A percentile compares a stretch with the other conserved stretches of the same genome.
These are phyloP conservation scores for Elysia chlorotica DNA, from an alignment of 1,140 invertebrate species.

Conservation along the genomic window DNA sequence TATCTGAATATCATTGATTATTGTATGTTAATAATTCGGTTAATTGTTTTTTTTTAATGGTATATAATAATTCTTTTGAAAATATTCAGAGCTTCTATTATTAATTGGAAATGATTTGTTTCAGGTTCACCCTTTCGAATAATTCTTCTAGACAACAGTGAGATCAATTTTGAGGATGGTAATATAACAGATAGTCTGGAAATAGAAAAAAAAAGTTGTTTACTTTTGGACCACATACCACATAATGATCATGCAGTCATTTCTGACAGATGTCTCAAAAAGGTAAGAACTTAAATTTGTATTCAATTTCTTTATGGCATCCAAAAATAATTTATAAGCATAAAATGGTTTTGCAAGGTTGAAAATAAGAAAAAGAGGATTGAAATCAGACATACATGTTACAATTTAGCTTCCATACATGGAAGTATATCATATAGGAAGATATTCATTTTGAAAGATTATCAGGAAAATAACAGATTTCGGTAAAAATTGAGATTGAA, in stretches of 20 bases:
- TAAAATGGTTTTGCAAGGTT: not conserved
- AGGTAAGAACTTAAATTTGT: slow-evolving; percentile 10
- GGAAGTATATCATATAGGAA: not conserved
- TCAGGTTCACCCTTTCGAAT: slow-evolving; percentile 35
- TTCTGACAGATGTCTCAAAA: slow-evolving; percentile 16
- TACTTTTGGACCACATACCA: slow-evolving; percentile 38
- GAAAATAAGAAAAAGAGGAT: not conserved
- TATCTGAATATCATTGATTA: not conserved
- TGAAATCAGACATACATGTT: no score
- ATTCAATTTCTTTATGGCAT: not conserved
- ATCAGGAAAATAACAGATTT: no score
- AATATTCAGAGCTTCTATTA: not conserved
- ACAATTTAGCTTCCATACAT: no score
- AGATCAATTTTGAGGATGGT: not conserved
- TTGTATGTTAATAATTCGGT: not conserved
- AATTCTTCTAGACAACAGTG: slow-evolving; percentile 4
- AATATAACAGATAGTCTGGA: slow-evolving; percentile 1
- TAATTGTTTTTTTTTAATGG: not conserved
- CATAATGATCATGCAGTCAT: slow-evolving; percentile 33
- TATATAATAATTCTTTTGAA: not conserved
- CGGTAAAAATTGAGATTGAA: no score
- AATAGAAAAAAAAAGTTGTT: slow-evolving; percentile 18
- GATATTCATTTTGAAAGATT: no score
- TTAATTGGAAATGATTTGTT: no score
- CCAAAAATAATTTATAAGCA: not conserved